Evolutionary conservation across 2,888 invertebrate species (phyloP), one percentile per base, ranked within the genome.

Genomic region (Aleiodes alternator): DNA sequence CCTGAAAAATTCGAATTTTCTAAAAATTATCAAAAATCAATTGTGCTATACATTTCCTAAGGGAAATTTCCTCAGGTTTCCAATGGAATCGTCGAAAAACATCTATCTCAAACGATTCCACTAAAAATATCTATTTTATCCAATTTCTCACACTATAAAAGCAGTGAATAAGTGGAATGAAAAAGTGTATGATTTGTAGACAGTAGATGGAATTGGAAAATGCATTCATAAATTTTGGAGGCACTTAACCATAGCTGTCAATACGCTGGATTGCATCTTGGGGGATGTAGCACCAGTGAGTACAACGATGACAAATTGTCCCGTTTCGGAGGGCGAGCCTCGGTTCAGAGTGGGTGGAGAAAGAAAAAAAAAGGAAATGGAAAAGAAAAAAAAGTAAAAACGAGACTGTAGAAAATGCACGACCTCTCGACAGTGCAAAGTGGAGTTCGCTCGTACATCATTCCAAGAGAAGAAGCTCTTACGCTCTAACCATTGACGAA

Each of bases 221-320:
- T 16, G 61, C 61, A 61, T 64, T 64, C 61, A 43, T 61, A 61
- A 61, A 64, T 64, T 64, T 61, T 64, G 9, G 16, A 64, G 43
- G n/a, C 64, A 64, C 64, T 64, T 64, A 64, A 64, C 43, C 11
- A 23, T 16, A 48, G 43, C 64, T 64, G 64, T 64, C 64, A 64
- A 64, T 64, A 64, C 43, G 43, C 64, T 3, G 16, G 43, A 38
- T 61, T 43, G 64, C 64, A 64, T 64, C 38, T 14, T 23, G 38
- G 38, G 34, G 48, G 23, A 64, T 64, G 48, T 48, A 64, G 61
- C 7, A 61, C 14, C 43, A 38, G 64, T 48, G 64, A 48, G 61
- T 43, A 43, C 43, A 38, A 43, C 61, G 64, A 64, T 64, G 64
- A 64, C 64, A 64, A 64, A 64, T 64, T 48, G 64, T 64, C 48